Conservation (phyloP, 2,888 invertebrate species). For the Agrochola lota region DNA sequence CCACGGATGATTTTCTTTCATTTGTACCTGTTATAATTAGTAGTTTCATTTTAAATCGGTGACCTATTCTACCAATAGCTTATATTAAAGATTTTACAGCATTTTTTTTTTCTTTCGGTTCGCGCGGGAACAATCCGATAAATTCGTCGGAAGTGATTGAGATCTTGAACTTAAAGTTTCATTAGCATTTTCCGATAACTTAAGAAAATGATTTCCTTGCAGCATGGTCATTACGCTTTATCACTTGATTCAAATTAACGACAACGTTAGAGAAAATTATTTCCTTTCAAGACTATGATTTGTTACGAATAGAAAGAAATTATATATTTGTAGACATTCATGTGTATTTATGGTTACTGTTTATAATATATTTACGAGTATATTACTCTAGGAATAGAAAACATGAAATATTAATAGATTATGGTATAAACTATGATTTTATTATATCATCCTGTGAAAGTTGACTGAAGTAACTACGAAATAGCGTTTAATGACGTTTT, state of each 20-base stretch:
- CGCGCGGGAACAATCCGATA: background rate
- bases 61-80: background rate
- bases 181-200: constrained; percentile 23
- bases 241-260: constrained; percentile 12
- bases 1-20: background rate
- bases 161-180: constrained; percentile 2
- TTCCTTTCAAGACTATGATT: constrained; percentile 2
- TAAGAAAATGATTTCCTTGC: constrained; percentile 10
- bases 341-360: background rate
- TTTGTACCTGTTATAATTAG: background rate
- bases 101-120: background rate
- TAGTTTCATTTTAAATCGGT: background rate
- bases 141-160: constrained; percentile 5
- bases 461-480: background rate
- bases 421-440: background rate
- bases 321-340: background rate
- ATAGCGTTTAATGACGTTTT: background rate
- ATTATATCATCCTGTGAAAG: background rate
- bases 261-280: background rate
- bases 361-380: background rate
- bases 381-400: constrained; percentile 6
- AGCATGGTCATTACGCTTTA: constrained; percentile 15
- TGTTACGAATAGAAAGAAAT: constrained; percentile 14
- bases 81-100: background rate
- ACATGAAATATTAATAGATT: background rate